Conservation (phyloP, 2,888 invertebrate species). For the Habroteleia sp. region DNA sequence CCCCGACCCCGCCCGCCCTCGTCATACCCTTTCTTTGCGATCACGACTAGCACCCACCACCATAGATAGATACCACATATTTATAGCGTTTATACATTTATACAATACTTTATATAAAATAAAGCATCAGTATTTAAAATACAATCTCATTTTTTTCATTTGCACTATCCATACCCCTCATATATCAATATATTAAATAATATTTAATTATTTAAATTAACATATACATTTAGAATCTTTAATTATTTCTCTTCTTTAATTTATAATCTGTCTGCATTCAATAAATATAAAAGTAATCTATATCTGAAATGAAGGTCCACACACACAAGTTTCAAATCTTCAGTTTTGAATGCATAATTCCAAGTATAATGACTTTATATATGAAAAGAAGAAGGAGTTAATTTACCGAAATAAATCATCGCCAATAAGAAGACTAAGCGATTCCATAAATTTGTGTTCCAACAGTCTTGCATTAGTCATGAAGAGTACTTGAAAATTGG, state of each 20-base stretch:
- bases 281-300: no score
- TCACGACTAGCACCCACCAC: constrained; percentile 81
- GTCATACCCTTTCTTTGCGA: constrained; percentile 81
- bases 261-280: no score
- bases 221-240: no score
- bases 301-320: no score
- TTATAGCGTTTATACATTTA: constrained; percentile 82
- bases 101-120: constrained; percentile 82
- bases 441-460: constrained; percentile 39
- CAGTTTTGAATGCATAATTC: constrained; percentile 2
- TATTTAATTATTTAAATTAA: no score
- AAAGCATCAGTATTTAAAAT: constrained; percentile 81
- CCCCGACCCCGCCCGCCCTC: constrained; percentile 80
- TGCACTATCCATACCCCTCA: constrained; percentile 35
- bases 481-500: constrained; percentile 46
- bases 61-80: constrained; percentile 81
- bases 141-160: constrained; percentile 53
- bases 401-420: constrained; percentile 37
- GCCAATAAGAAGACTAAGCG: constrained; percentile 30
- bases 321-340: neutral
- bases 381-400: constrained; percentile 14
- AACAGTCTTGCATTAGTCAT: constrained; percentile 43
- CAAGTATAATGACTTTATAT: constrained; percentile 5
- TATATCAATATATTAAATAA: constrained; percentile 1
- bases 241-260: no score